phyloP scores from a whole-genome alignment of 2,797 vertebrate genomes.

The Lacerta agilis region DNA sequence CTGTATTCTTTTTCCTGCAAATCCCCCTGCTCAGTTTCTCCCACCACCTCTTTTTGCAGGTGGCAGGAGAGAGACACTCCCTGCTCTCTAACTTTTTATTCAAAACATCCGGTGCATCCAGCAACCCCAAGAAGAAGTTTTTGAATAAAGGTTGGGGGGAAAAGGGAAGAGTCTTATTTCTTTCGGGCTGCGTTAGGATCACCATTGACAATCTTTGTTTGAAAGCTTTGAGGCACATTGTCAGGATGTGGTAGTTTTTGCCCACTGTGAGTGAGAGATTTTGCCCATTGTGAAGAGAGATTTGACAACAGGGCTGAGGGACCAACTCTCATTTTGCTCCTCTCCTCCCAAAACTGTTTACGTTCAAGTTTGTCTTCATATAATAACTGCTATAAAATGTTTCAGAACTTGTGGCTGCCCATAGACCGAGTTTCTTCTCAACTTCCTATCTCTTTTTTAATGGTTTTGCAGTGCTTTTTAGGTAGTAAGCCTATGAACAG shows the following conservation, averaged over 20 bases:
- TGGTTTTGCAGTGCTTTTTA: background rate
- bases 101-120: too few species aligned
- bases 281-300: background rate
- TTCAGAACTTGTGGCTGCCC: background rate
- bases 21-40: too few species aligned
- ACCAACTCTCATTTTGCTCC: background rate
- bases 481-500: too few species aligned
- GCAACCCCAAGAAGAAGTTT: too few species aligned
- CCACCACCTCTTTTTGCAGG: too few species aligned
- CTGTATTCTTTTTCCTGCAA: background rate
- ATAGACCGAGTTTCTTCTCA: background rate
- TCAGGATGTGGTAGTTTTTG: background rate
- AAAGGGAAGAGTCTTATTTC: too few species aligned
- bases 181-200: too few species aligned
- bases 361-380: background rate
- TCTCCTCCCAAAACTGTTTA: background rate
- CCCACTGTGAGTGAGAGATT: background rate
- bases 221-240: background rate
- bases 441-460: background rate
- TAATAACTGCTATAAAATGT: background rate
- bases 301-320: background rate
- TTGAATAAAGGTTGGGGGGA: too few species aligned
- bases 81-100: too few species aligned
- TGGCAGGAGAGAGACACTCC: too few species aligned
- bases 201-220: background rate